Evolutionary conservation across 2,888 invertebrate genomes (phyloP).

Genomic region (Stenodera caucasica): DNA sequence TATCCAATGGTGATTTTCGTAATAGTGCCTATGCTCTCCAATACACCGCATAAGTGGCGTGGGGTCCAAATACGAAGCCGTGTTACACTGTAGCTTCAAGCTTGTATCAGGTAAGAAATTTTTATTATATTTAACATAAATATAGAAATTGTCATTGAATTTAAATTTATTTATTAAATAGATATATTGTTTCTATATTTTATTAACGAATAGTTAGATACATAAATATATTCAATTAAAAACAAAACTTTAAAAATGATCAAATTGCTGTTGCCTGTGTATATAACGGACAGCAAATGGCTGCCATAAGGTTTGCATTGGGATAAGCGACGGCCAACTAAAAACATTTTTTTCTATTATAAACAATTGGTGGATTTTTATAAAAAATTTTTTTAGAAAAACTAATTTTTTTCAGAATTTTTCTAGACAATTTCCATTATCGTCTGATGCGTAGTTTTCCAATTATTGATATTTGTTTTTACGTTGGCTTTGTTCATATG

Average conservation of each 20-base stretch:
- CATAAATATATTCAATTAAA: neutral
- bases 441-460: slow-evolving; percentile 16
- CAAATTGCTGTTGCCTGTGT: slow-evolving; percentile 51
- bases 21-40: slow-evolving; percentile 55
- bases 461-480: slow-evolving; percentile 37
- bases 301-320: slow-evolving; percentile 61
- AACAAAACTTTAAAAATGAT: slow-evolving; percentile 37
- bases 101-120: slow-evolving; percentile 64
- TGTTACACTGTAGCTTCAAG: slow-evolving; percentile 61
- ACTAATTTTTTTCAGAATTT: slow-evolving; percentile 44
- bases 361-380: neutral
- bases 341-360: slow-evolving; percentile 40
- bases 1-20: slow-evolving; percentile 56
- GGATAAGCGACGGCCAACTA: slow-evolving; percentile 35
- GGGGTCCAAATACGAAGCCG: slow-evolving; percentile 66
- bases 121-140: slow-evolving; percentile 58
- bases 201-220: neutral
- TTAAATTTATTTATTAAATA: slow-evolving; percentile 49
- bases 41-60: slow-evolving; percentile 66
- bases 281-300: slow-evolving; percentile 59
- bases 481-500: slow-evolving; percentile 55
- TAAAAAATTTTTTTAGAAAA: slow-evolving; percentile 4
- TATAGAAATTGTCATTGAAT: slow-evolving; percentile 57
- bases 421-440: slow-evolving; percentile 38
- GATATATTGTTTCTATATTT: slow-evolving; percentile 47